These are phyloP conservation scores for Baronia brevicornis DNA, from an alignment of 2,888 invertebrate genomes.

Conservation along the genomic window DNA sequence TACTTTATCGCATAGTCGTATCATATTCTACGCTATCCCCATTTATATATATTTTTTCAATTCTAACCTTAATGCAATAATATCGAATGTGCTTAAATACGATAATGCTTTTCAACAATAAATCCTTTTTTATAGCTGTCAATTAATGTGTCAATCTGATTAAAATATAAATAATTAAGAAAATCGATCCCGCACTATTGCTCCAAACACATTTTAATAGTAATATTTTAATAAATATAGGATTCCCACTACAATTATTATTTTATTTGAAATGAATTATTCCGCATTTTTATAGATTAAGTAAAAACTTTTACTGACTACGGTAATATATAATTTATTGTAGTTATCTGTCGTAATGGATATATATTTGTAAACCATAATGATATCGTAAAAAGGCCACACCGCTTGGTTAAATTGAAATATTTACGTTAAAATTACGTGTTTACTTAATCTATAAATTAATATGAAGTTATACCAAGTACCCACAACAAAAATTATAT, in stretches of 20 bases:
- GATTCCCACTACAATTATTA: constrained; percentile 7
- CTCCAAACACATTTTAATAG: constrained; percentile 17
- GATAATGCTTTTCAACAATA: constrained; percentile 21
- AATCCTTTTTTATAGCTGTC: constrained; percentile 52
- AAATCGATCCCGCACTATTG: constrained; percentile 21
- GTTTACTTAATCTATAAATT: background rate
- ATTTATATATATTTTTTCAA: constrained; percentile 16
- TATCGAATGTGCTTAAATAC: constrained; percentile 27
- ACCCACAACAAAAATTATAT: too few relatives aligned
- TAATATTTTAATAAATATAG: constrained; percentile 8
- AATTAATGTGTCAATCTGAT: constrained; percentile 67
- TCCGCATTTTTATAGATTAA: background rate
- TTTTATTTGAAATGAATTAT: too few relatives aligned
- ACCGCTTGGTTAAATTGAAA: too few relatives aligned
- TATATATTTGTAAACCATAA: too few relatives aligned
- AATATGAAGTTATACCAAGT: too few relatives aligned
- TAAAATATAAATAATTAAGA: constrained; percentile 22
- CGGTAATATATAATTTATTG: too few relatives aligned
- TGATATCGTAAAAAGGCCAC: too few relatives aligned
- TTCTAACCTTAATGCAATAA: constrained; percentile 13
- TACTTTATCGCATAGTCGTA: constrained; percentile 33
- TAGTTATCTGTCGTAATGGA: too few relatives aligned
- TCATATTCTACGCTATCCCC: constrained; percentile 15
- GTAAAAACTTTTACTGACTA: constrained; percentile 4
- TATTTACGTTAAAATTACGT: background rate